Conservation (phyloP, 1,140 invertebrate species). For the Olivierus martensii region DNA sequence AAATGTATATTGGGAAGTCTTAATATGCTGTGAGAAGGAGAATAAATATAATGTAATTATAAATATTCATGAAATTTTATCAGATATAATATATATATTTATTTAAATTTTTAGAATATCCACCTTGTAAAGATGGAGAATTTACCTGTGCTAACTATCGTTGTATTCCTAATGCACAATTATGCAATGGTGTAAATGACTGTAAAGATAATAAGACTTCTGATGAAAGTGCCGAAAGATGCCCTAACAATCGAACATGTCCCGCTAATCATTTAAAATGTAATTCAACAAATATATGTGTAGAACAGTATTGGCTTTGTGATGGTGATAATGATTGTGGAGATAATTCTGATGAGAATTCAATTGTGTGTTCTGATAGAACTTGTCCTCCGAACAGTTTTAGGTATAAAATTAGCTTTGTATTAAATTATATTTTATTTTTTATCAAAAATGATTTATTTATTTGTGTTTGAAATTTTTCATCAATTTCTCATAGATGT, state of each 20-base stretch:
- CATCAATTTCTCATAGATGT: constrained; percentile 43
- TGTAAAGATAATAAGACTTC: constrained; percentile 86
- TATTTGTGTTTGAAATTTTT: no score
- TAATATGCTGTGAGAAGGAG: no score
- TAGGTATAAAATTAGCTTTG: no score
- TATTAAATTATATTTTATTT: no score
- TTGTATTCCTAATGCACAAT: constrained; percentile 69
- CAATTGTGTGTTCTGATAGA: constrained; percentile 68
- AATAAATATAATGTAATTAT: no score
- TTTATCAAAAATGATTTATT: no score
- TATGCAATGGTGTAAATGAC: constrained; percentile 87
- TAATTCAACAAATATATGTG: constrained; percentile 85
- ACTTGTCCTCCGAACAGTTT: constrained; percentile 85
- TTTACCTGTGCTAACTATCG: constrained; percentile 85
- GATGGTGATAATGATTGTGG: constrained; percentile 85
- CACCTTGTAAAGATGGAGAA: constrained; percentile 75
- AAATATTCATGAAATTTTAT: no score
- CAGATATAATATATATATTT: no score
- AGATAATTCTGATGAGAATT: constrained; percentile 89
- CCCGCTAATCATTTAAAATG: constrained; percentile 76
- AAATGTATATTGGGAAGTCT: no score
- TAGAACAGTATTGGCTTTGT: constrained; percentile 88
- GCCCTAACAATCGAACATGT: constrained; percentile 72
- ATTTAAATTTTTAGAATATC: constrained; percentile 41
- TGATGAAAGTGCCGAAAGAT: constrained; percentile 75